phyloP scores from a whole-genome alignment of 2,797 vertebrate species.

The Argya squamiceps region DNA sequence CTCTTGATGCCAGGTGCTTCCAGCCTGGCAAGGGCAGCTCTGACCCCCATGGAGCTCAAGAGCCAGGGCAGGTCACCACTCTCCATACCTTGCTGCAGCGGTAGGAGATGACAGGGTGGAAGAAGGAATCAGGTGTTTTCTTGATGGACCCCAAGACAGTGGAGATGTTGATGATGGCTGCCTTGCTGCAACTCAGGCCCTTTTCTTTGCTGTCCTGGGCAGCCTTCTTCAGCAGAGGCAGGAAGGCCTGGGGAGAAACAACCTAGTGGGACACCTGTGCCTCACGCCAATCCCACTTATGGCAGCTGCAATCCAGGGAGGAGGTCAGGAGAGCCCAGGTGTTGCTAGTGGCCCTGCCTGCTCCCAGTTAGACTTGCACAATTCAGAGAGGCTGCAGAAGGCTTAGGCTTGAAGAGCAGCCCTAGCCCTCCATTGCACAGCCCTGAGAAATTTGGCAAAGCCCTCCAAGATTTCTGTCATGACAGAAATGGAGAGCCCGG shows the following conservation, averaged over 20 bases:
- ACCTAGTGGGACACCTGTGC: background rate
- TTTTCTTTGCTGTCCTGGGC: conserved; percentile 47
- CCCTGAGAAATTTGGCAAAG: background rate
- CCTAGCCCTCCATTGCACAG: background rate
- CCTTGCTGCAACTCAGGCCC: conserved; percentile 75
- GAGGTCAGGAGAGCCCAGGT: background rate
- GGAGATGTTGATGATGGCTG: conserved; percentile 78
- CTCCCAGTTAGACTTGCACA: background rate
- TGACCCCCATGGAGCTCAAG: background rate
- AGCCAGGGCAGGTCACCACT: fast-evolving
- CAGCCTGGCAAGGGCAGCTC: background rate
- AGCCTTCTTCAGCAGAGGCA: conserved; percentile 72
- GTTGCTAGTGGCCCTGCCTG: background rate
- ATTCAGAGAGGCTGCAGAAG: background rate
- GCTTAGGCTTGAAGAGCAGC: background rate
- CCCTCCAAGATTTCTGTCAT: fast-evolving
- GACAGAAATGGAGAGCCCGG: fast-evolving
- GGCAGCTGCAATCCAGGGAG: background rate
- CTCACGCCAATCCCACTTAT: background rate
- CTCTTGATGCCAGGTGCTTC: fast-evolving
- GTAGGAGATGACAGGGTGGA: conserved; percentile 48
- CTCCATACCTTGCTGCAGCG: conserved; percentile 74
- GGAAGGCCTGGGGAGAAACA: conserved; percentile 68
- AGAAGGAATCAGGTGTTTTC: background rate
- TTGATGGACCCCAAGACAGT: conserved; percentile 44